Evolutionary conservation across 2,888 invertebrate genomes (phyloP), one percentile per base, ranked within the genome.

Genomic region (Hypercompe scribonia): DNA sequence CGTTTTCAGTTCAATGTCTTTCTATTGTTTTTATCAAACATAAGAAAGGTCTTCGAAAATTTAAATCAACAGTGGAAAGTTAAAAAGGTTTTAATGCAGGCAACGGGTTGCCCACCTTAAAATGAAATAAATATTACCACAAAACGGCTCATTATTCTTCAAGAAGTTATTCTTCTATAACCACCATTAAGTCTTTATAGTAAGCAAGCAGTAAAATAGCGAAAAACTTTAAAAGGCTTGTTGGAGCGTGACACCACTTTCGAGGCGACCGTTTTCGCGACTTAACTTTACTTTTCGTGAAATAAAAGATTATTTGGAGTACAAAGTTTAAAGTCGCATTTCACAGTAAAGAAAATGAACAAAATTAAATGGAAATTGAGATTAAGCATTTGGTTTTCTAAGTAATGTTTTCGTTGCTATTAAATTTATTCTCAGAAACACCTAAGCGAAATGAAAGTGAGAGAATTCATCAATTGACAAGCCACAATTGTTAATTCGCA

Each of bases 131-230:
- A 66, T 54, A 36, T 39, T 66, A 28, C 18, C 63, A 68, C 64
- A 64, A 54, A 68, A 63, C 63, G 46, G 34, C 67, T 68, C 67
- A 67, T 72, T 68, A 72, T 72, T 68, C 31, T 28, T 36, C 10
- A 64, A 71, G 36, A 2, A 34, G 33, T 50, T 68, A n/a, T 13
- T 8, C 42, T 42, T 50, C 64, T 36, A 31, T 36, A 72, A 15
- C 61, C 64, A 64, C 54, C 46, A 33, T 72, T 50, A 68, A 68
- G 64, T 63, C 42, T 67, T 58, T 61, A 39, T 7, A 66, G 61
- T 46, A 63, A 72, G 68, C 72, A 63, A 42, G 50, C 72, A 68
- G 54, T 46, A 54, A 72, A 61, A 72, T 67, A 71, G 65, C 66
- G 65, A 36, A 63, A 50, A 72, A 68, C 68, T 68, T 64, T 31